phyloP scores from a whole-genome alignment of 2,113 vertebrate genomes.

The Plecturocebus donacophilus region DNA sequence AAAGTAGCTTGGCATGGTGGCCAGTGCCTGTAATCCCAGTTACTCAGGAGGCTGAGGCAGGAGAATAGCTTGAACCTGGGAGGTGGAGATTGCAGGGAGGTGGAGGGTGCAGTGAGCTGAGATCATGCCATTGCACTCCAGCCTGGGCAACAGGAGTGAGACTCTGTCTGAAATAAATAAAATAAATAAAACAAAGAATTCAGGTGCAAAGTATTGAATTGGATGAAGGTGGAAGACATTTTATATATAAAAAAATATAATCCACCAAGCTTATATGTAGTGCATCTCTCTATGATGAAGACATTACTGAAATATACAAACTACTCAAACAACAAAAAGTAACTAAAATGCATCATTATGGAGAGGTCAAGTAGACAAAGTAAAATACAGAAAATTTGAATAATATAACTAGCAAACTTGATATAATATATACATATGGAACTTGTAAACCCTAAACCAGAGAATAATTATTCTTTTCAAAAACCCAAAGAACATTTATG shows the following conservation, averaged over 20 bases:
- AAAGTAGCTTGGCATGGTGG: no score
- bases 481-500: slow-evolving; percentile 24
- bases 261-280: not conserved
- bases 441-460: not conserved
- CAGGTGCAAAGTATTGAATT: not conserved
- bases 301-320: slow-evolving; percentile 2
- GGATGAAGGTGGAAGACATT: not conserved
- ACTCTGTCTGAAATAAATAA: not conserved
- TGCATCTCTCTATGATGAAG: slow-evolving; percentile 9
- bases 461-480: slow-evolving; percentile 15
- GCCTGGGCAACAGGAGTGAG: not conserved
- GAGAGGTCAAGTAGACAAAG: not conserved
- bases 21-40: no score
- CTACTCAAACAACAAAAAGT: not conserved
- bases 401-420: slow-evolving; percentile 47
- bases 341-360: not conserved
- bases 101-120: not conserved
- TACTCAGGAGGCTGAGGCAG: no score
- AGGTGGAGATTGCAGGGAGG: not conserved
- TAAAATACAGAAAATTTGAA: slow-evolving; percentile 14
- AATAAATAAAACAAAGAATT: not conserved
- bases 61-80: no score
- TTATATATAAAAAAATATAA: slow-evolving; percentile 1
- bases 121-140: not conserved
- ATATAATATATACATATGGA: slow-evolving; percentile 29